phyloP scores from a whole-genome alignment of 2,113 vertebrate species.

The Synchiropus splendidus region DNA sequence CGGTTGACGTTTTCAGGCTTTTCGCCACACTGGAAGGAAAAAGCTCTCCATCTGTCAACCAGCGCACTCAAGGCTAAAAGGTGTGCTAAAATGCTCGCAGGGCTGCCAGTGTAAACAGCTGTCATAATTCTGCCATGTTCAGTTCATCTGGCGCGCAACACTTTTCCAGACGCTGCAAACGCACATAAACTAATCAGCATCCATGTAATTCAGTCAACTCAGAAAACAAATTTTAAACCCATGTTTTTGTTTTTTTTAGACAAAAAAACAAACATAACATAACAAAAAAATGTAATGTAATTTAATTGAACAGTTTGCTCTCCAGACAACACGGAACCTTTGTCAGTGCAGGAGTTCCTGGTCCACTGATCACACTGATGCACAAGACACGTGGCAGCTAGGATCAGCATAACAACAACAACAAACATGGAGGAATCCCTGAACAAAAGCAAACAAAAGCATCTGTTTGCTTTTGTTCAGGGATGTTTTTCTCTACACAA shows the following conservation, averaged over 20 bases:
- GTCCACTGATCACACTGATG: too few relatives aligned
- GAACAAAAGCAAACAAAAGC: too few relatives aligned
- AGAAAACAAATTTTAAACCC: too few relatives aligned
- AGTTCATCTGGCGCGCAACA: constrained; percentile 66
- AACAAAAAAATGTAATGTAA: not conserved
- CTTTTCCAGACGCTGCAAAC: constrained; percentile 59
- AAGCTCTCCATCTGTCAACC: constrained; percentile 61
- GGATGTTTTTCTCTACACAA: too few relatives aligned
- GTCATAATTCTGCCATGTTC: constrained; percentile 71
- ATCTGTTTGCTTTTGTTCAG: too few relatives aligned
- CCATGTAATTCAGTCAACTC: constrained; percentile 14
- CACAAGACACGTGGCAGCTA: not conserved
- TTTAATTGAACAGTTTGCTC: too few relatives aligned
- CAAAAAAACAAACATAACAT: constrained; percentile 15
- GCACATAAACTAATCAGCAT: constrained; percentile 6
- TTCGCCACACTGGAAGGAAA: constrained; percentile 51
- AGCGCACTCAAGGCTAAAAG: constrained; percentile 65
- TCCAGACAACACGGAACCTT: too few relatives aligned
- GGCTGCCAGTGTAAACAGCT: constrained; percentile 68
- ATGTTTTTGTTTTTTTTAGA: constrained; percentile 1
- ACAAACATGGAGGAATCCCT: too few relatives aligned
- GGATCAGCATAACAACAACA: too few relatives aligned
- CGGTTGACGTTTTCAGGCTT: constrained; percentile 51
- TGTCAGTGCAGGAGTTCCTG: too few relatives aligned
- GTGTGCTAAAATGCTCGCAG: constrained; percentile 64